Conservation (phyloP, 2,113 vertebrate genomes). For the Paedocypris sp. region DNA sequence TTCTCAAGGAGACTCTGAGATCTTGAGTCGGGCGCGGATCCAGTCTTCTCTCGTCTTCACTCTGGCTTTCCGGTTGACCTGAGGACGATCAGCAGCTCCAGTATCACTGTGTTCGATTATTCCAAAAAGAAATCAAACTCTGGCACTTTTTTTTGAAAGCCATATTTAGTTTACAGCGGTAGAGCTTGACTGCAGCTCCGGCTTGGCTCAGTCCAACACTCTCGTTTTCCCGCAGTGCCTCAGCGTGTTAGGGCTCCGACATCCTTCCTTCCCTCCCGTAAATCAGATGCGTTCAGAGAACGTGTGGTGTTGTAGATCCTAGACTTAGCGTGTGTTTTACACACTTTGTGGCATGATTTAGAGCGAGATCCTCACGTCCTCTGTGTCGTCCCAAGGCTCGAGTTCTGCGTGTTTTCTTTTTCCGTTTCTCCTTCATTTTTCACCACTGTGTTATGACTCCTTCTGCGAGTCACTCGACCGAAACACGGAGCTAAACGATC, state of each 20-base stretch:
- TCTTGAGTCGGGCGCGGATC: too few species aligned
- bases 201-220: too few species aligned
- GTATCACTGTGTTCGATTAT: constrained; percentile 75
- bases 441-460: too few species aligned
- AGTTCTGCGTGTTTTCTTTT: constrained; percentile 24
- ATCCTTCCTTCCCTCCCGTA: constrained; percentile 11
- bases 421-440: too few species aligned
- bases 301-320: constrained; percentile 29
- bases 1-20: constrained; percentile 17
- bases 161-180: constrained; percentile 75
- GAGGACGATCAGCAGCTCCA: constrained; percentile 56
- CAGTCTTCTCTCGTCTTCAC: neutral
- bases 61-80: constrained; percentile 33
- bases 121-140: constrained; percentile 52
- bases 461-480: too few species aligned
- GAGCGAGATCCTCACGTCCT: constrained; percentile 32
- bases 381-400: too few species aligned
- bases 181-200: too few species aligned
- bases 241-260: constrained; percentile 23
- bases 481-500: too few species aligned
- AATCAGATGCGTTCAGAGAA: constrained; percentile 13
- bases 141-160: constrained; percentile 74
- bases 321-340: constrained; percentile 32
- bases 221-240: constrained; percentile 45
- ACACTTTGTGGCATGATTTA: constrained; percentile 36